Conservation (phyloP, 2,113 vertebrate genomes). For the Pelvicachromis taeniatus region DNA sequence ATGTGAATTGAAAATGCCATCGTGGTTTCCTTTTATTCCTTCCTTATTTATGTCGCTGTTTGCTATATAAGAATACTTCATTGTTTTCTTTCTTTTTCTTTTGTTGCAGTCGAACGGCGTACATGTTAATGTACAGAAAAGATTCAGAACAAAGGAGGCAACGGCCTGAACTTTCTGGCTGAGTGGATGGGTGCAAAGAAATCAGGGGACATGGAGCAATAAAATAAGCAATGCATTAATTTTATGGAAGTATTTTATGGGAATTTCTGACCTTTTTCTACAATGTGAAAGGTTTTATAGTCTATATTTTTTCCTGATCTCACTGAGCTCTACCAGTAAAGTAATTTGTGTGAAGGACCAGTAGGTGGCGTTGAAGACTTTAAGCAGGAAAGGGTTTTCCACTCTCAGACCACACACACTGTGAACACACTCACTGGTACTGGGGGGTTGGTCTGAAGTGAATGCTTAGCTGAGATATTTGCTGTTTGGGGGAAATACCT, state of each 20-base stretch:
- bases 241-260: not conserved
- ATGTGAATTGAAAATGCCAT: not conserved
- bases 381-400: not conserved
- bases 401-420: constrained; percentile 51
- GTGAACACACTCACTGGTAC: not conserved
- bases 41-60: not conserved
- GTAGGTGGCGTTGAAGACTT: constrained; percentile 45
- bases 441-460: constrained; percentile 26
- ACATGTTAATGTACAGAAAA: constrained; percentile 73
- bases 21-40: not conserved
- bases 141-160: not conserved
- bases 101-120: constrained; percentile 42
- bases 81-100: not conserved
- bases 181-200: not conserved
- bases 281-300: not conserved
- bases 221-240: not conserved
- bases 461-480: constrained; percentile 45
- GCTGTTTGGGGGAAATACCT: constrained; percentile 43
- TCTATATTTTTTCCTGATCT: not conserved
- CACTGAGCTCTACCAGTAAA: not conserved
- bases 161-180: not conserved
- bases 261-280: not conserved
- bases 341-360: not conserved
- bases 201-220: not conserved
- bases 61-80: not conserved